Conservation (phyloP, 2,888 invertebrate genomes). For the Zygogramma bicolorata region DNA sequence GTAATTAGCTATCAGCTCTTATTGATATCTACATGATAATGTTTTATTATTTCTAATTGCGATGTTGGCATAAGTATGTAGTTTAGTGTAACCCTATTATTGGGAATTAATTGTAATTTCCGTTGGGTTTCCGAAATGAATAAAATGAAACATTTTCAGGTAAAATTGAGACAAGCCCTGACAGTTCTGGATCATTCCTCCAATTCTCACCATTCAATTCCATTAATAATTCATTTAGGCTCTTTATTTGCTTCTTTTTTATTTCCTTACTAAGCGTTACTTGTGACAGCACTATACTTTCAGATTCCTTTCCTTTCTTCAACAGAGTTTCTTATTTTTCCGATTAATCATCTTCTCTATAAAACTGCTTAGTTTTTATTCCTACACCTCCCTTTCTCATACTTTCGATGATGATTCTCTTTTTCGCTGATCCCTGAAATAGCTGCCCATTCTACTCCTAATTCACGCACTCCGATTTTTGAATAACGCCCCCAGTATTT, state of each 20-base stretch:
- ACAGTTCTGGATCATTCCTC: slow-evolving; percentile 2
- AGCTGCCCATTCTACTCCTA: background rate
- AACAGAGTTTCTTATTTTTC: background rate
- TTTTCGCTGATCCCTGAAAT: slow-evolving; percentile 4
- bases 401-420: background rate
- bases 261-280: background rate
- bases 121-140: no score
- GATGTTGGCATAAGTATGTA: no score
- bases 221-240: background rate
- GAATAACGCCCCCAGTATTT: slow-evolving; percentile 10
- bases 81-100: no score
- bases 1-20: no score
- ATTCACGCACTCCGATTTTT: background rate
- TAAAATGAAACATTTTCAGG: background rate
- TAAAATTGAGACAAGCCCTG: background rate
- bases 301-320: background rate
- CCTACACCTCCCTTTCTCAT: background rate
- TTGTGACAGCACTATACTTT: background rate
- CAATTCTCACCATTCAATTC: background rate
- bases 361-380: background rate
- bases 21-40: no score
- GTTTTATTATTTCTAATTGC: no score
- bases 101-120: no score
- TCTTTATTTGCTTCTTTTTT: background rate
- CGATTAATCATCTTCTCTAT: background rate